Evolutionary conservation across 2,888 invertebrate genomes (phyloP).

Genomic region (Quadriops clusia): DNA sequence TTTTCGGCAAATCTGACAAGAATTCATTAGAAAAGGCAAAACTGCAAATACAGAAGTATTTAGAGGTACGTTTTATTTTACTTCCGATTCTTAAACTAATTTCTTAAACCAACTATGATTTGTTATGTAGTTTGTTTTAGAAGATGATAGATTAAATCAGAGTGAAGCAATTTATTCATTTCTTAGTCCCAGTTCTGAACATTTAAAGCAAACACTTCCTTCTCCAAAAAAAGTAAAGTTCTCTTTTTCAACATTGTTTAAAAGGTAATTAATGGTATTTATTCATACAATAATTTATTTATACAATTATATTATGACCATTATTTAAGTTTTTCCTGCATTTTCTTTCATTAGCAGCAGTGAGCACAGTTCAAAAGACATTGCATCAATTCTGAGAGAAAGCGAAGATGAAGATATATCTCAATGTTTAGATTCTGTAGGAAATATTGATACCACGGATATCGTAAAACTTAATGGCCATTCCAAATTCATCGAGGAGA

Average conservation of each 20-base stretch:
- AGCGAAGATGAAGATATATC: conserved; percentile 74
- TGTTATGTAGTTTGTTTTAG: conserved; percentile 61
- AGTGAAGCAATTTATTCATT: conserved; percentile 85
- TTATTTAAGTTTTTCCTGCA: not conserved
- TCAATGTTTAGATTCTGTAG: conserved; percentile 58
- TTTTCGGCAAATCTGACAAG: conserved; percentile 73
- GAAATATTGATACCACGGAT: conserved; percentile 34
- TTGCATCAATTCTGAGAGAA: conserved; percentile 40
- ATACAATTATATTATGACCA: too few species aligned
- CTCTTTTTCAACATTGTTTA: conserved; percentile 75
- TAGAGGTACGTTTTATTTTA: conserved; percentile 51
- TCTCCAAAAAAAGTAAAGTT: conserved; percentile 79
- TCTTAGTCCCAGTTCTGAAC: conserved; percentile 84
- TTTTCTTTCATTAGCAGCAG: conserved; percentile 12
- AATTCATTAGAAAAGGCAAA: conserved; percentile 73
- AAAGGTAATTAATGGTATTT: conserved; percentile 45
- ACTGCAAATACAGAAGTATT: conserved; percentile 70
- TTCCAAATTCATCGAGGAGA: conserved; percentile 43
- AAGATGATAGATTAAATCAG: conserved; percentile 76
- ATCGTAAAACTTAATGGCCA: conserved; percentile 32
- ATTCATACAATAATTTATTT: conserved; percentile 1
- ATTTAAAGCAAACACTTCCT: conserved; percentile 64
- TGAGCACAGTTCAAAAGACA: conserved; percentile 16
- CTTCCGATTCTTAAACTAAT: conserved; percentile 6
- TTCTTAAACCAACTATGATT: conserved; percentile 1